phyloP scores from a whole-genome alignment of 2,888 invertebrate species.

The Neoitamus cyanurus region DNA sequence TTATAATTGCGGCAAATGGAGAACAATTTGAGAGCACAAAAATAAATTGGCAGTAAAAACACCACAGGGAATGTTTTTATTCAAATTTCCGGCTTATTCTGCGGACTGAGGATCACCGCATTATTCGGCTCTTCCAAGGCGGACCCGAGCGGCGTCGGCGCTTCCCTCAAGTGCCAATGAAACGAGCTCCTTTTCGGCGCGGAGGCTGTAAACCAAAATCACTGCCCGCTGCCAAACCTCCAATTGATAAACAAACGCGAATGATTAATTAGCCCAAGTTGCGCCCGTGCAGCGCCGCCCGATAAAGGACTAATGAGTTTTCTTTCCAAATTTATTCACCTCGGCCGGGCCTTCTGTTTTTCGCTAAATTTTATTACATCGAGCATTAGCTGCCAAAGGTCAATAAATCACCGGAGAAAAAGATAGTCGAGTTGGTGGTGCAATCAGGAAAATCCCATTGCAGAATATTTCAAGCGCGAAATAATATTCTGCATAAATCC shows the following conservation, averaged over 20 bases:
- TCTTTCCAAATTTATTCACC: background rate
- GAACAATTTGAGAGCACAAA: conserved; percentile 5
- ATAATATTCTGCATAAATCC: background rate
- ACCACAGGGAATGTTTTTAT: background rate
- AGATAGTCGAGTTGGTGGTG: background rate
- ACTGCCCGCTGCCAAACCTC: background rate
- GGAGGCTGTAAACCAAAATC: background rate
- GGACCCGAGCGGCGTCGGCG: background rate
- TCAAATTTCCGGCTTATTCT: background rate
- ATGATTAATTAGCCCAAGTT: background rate
- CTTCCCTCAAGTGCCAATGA: background rate
- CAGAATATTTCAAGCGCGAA: background rate
- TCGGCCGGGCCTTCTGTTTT: background rate
- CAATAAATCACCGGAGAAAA: background rate
- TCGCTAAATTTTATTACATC: background rate
- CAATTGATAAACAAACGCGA: background rate
- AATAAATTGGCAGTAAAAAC: conserved; percentile 5
- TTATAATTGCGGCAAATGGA: conserved; percentile 1
- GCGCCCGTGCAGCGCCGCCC: background rate
- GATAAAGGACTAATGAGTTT: background rate
- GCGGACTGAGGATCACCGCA: background rate
- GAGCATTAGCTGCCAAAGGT: background rate
- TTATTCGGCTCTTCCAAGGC: background rate
- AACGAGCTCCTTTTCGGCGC: background rate
- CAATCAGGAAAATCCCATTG: background rate